Evolutionary conservation across 2,113 vertebrate species (phyloP).

Genomic region (Rhinopomastus cyanomelas): DNA sequence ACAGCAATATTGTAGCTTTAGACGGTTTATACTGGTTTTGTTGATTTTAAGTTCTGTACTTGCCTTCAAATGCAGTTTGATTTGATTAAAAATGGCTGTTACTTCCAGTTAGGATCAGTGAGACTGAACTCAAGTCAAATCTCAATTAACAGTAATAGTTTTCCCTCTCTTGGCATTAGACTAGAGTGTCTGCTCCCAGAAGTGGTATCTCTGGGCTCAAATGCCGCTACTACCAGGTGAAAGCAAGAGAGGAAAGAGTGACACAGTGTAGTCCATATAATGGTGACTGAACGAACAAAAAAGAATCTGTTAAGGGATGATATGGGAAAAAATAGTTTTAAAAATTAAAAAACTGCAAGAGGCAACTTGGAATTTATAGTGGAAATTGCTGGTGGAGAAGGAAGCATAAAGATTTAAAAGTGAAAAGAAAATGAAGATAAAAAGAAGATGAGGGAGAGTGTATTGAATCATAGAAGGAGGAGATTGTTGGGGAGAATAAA

Average conservation of each 20-base stretch:
- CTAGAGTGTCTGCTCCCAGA: background rate
- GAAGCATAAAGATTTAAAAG: background rate
- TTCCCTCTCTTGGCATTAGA: background rate
- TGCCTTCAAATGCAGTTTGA: background rate
- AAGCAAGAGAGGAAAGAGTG: background rate
- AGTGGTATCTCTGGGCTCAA: background rate
- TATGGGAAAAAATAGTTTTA: background rate
- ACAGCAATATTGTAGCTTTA: background rate
- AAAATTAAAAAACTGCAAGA: background rate
- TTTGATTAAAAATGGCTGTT: conserved; percentile 5
- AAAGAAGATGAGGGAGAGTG: background rate
- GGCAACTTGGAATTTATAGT: background rate
- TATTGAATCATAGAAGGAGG: conserved; percentile 2
- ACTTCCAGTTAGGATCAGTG: background rate
- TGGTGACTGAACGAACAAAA: background rate
- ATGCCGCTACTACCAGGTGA: background rate
- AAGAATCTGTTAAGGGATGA: background rate
- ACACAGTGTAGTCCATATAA: background rate
- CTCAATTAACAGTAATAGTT: background rate
- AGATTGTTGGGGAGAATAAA: conserved; percentile 5
- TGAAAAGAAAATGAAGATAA: background rate
- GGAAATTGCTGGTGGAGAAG: background rate
- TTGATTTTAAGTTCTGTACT: background rate
- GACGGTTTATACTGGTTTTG: background rate
- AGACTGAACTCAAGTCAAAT: background rate